Evolutionary conservation across 2,113 vertebrate genomes (phyloP), one percentile per base, ranked within the genome.

Genomic region (Cyanoramphus novaezelandiae): DNA sequence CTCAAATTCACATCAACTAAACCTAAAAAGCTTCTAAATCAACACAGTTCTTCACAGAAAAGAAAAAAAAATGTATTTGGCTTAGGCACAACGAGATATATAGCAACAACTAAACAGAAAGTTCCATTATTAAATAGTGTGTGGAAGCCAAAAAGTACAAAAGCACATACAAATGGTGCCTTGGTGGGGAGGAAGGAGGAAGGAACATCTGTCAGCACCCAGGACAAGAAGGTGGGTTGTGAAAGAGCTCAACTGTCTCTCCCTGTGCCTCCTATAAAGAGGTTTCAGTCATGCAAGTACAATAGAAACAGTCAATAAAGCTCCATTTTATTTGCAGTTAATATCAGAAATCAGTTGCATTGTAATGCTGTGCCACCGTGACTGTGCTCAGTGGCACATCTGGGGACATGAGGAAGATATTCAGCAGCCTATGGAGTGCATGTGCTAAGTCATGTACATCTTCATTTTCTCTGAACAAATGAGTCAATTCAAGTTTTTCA

Each of bases 1-100:
- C 80, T 78, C 37, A 37, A 86, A n/a, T 88, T 86, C 46, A 46
- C 71, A 60, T 70, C 60, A 70, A n/a, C n/a, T 75, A 59, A 90
- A 68, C 28, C 43, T 59, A 62, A 84, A 76, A 60, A 46, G 15
- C 63, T 67, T 71, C 80, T 77, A 82, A 5, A 86, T 63, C 62
- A 93, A 64, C 86, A 92, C 11, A 12, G 21, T 95, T 93, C 82
- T 91, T 90, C 82, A 94, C 59, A 94, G 52, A 91, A 13, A 93
- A 70, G 19, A 65, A 70, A 19, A 46, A 46, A 14, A 3, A 18
- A 17, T 14, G 2, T 33, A 46, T 63, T 91, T 60, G 10, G 3
- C 67, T 82, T 37, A 65, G 13, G 39, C 28, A 46, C 8, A 25
- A 94, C 88, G 47, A 93, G 37, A 12, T 18, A 37, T 17, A 52